These are phyloP conservation scores for Zaprionus tsacasi DNA, from an alignment of 1,140 invertebrate genomes.

Conservation along the genomic window DNA sequence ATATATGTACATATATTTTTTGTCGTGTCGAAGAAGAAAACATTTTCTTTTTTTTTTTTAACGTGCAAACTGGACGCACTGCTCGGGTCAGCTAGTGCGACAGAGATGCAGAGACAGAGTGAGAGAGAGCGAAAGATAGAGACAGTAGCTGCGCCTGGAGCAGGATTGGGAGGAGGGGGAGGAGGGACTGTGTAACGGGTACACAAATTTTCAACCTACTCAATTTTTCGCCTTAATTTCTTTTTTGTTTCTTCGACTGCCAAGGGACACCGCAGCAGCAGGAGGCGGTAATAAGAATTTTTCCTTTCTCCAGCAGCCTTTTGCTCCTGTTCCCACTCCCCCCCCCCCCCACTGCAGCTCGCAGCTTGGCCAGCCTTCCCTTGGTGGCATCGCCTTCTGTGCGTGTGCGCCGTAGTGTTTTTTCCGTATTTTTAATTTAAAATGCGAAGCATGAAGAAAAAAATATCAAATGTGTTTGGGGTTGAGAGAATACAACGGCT, in stretches of 20 bases:
- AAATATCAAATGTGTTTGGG: slow-evolving; percentile 53
- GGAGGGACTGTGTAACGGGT: slow-evolving; percentile 52
- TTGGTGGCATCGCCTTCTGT: slow-evolving; percentile 36
- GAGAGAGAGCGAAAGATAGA: not conserved
- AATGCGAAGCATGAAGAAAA: slow-evolving; percentile 73
- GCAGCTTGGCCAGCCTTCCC: too few relatives aligned
- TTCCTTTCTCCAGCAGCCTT: slow-evolving; percentile 52
- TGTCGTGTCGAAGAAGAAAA: slow-evolving; percentile 75
- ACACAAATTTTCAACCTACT: slow-evolving; percentile 81
- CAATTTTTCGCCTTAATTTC: slow-evolving; percentile 82
- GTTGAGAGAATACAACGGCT: slow-evolving; percentile 20
- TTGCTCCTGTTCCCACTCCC: not conserved
- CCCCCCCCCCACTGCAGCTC: not conserved
- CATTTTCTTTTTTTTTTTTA: slow-evolving; percentile 41
- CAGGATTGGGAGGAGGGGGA: not conserved
- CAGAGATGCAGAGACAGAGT: not conserved
- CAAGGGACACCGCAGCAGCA: slow-evolving; percentile 49
- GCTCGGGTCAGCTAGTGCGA: slow-evolving; percentile 27
- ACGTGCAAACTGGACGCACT: slow-evolving; percentile 48
- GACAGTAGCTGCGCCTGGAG: not conserved
- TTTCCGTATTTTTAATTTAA: slow-evolving; percentile 83
- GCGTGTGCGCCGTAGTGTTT: slow-evolving; percentile 76
- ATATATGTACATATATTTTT: slow-evolving; percentile 42
- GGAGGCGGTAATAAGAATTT: slow-evolving; percentile 81
- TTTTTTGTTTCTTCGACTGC: slow-evolving; percentile 63